phyloP scores from a whole-genome alignment of 2,888 invertebrate genomes.

The Lasius fuliginosus region DNA sequence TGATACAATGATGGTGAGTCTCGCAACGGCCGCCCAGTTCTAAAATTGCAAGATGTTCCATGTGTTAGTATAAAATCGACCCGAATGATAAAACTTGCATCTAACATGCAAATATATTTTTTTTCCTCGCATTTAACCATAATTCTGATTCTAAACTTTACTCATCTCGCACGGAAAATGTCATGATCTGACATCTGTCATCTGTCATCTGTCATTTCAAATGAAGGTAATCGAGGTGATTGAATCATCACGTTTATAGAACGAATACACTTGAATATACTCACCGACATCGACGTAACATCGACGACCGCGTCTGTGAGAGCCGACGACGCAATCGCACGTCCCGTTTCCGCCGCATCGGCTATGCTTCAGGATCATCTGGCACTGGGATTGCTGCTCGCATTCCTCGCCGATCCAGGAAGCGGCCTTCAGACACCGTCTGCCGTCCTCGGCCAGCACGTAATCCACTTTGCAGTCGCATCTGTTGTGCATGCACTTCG shows the following conservation, averaged over 20 bases:
- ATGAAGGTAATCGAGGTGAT: neutral
- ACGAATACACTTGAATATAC: constrained; percentile 66
- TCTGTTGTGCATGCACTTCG: constrained; percentile 79
- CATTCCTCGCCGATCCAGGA: constrained; percentile 81
- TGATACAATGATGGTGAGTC: constrained; percentile 78
- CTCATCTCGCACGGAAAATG: neutral
- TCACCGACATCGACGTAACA: constrained; percentile 78
- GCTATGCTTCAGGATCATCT: constrained; percentile 77
- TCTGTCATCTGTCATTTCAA: neutral
- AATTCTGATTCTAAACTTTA: neutral
- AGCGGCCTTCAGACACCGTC: constrained; percentile 82
- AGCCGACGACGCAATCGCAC: constrained; percentile 78
- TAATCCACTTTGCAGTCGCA: constrained; percentile 83
- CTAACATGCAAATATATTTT: neutral
- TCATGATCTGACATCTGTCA: neutral
- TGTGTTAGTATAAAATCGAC: neutral
- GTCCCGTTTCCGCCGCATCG: constrained; percentile 74
- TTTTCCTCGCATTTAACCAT: neutral
- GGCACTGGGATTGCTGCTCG: constrained; percentile 81
- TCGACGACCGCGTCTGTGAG: constrained; percentile 77
- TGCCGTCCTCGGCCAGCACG: constrained; percentile 78
- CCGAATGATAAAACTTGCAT: neutral
- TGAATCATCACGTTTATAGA: neutral
- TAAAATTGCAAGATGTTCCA: constrained; percentile 51
- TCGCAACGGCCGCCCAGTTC: constrained; percentile 75